Evolutionary conservation across 1,140 invertebrate species (phyloP), one percentile per base, ranked within the genome.

Genomic region (Calliphora vicina): DNA sequence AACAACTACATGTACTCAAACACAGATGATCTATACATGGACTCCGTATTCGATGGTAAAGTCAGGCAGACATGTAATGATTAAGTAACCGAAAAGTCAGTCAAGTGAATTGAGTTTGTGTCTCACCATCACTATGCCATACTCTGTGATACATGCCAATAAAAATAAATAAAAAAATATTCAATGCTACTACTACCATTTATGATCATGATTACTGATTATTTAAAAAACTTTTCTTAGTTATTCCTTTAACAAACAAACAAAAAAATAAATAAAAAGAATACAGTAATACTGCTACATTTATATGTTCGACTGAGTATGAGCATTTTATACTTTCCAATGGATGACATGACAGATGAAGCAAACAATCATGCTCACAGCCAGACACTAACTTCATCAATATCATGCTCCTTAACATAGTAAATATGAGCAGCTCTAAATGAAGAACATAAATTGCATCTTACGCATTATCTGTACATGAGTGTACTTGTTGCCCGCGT

Each of bases 261-360:
- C n/a, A n/a, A n/a, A n/a, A n/a, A n/a, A n/a, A n/a, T n/a, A 10
- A 9, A 6, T 4, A n/a, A 23, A 3, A 23, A 20, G n/a, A 67
- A 23, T 23, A 67, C 61, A 23, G 20, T 67, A 20, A 23, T 67
- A 23, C 20, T 67, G 17, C 17, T 67, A 20, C n/a, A 23, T 67
- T 17, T 57, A n/a, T 57, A 57, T 57, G 50, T 57, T n/a, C 50
- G 15, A n/a, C 15, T 57, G 50, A 57, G n/a, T 57, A 57, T 57
- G 15, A 57, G n/a, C 61, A 67, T 23, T 67, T 67, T 25, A 23
- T 67, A 67, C 61, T 67, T 67, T 86, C 86, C 87, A 87, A 88
- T 88, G 88, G 87, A 89, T 89, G 88, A 89, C 88, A 89, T 89
- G 88, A 89, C 87, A 89, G 88, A 89, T 89, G 88, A 88, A 89